Evolutionary conservation across 92 coral and sea anemone genomes (phyloP), one percentile per base, ranked within the genome.

Genomic region (Paramuricea clavata): DNA sequence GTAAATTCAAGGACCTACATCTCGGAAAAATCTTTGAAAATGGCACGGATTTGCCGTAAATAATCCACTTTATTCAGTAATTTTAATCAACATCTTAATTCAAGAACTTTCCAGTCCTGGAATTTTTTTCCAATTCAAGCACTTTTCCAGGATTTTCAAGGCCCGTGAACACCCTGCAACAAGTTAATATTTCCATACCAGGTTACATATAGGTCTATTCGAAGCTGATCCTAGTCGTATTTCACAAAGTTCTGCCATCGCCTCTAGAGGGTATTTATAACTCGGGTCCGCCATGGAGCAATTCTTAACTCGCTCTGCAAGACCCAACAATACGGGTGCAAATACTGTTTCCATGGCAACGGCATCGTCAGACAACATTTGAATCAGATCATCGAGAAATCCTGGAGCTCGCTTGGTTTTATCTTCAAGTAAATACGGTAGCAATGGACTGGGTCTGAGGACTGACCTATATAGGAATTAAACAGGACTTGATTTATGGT

Each of bases 241-340:
- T 19, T 90, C 93, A 82, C 98, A 94, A 64, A 94, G 81, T 44
- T 88, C 91, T 49, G 98, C 85, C 23, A 94, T 69, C 78, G 93
- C 90, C 82, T 81, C 87, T 47, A 96, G 26, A 5, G 98, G 94
- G 26, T 90, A 70, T 83, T 96, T 96, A 72, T 91, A 92, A 47
- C 75, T 70, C 21, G 90, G 91, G 79, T 85, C 87, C 22, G 94
- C 95, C 62, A 96, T 59, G 21, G 97, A 69, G 12, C 89, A 73
- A 81, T 85, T 94, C 50, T 92, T 95, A 92, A 91, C 90, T 64
- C 91, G 93, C 68, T 92, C 87, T 83, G 89, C 90, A 76, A 96
- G 85, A 36, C 95, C 96, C 76, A 96, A 62, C 52, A 96, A 78
- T 16, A 96, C 90, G 39, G 99, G 98, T 15, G 87, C 76, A 77